Evolutionary conservation across 2,797 vertebrate genomes (phyloP).

Genomic region (Lycodopsis pacificus): DNA sequence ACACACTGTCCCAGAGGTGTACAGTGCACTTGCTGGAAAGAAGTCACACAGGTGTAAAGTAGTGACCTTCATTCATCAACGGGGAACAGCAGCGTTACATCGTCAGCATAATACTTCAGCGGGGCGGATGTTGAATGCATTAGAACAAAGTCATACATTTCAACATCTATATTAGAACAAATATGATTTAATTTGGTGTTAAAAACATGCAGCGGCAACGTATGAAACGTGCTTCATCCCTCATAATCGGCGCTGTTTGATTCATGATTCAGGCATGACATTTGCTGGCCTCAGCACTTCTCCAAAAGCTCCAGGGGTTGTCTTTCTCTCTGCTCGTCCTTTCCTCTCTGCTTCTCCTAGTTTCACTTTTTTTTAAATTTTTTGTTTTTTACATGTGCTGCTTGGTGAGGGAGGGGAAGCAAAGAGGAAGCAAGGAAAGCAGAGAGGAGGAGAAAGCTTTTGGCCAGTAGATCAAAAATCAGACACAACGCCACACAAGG

Average conservation of each 20-base stretch:
- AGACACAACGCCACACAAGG: neutral
- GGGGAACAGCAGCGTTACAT: slow-evolving; percentile 1
- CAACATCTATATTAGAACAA: neutral
- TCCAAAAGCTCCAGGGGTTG: slow-evolving; percentile 29
- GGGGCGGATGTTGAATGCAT: neutral
- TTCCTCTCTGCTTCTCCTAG: slow-evolving; percentile 30
- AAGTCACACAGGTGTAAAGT: slow-evolving; percentile 49
- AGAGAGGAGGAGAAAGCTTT: slow-evolving; percentile 7
- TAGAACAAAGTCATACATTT: neutral
- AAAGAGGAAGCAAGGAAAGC: neutral
- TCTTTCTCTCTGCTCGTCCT: slow-evolving; percentile 35
- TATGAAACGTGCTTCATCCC: neutral
- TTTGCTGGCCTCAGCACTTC: slow-evolving; percentile 59
- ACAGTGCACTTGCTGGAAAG: slow-evolving; percentile 6
- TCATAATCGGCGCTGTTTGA: slow-evolving; percentile 39
- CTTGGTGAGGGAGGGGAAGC: neutral
- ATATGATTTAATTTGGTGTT: neutral
- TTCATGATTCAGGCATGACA: slow-evolving; percentile 46
- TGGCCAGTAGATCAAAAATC: slow-evolving; percentile 24
- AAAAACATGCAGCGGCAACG: neutral
- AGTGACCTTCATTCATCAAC: slow-evolving; percentile 41
- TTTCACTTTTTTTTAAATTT: neutral
- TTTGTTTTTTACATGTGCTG: slow-evolving; percentile 2
- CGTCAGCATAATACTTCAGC: neutral
- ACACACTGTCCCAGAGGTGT: neutral